Evolutionary conservation across 1,140 invertebrate genomes (phyloP), one percentile per base, ranked within the genome.

Genomic region (Epicauta chinensis): DNA sequence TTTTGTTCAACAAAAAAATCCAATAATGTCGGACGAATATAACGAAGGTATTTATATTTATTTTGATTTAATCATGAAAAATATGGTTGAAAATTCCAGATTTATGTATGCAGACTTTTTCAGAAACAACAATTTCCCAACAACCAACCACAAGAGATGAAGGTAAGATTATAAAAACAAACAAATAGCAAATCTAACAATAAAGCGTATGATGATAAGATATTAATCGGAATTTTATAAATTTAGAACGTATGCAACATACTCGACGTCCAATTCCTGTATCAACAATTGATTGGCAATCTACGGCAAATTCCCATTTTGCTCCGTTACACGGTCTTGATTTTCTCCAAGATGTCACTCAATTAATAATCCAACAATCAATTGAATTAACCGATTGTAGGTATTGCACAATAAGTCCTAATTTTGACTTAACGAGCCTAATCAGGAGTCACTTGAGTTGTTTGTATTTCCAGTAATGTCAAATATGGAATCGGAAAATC

Each of bases 331-430:
- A 74, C 50, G 78, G 79, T 6, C 63, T 81, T 35, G 77, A 79
- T 61, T 79, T 81, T 60, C 71, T 81, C 31, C 73, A 73, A 29
- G 77, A 77, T 3, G 72, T 73, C 2, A 63, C 73, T 45, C 73
- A 68, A 34, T 53, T 81, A 0, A 71, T 73, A 38, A 78, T 81
- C 13, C 76, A 79, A 56, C 78, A 81, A 60, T 79, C 76, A 17
- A 71, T 79, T 3, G 78, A 81, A 64, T 64, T 80, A 2, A 68
- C 65, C 56, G 77, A 79, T 44, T 60, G 78, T 79, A 65, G 72
- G 75, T 71, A 60, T 10, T 29, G 35, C 7, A 31, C 16, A 37
- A 15, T 12, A 14, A 46, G 2, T 29, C 37, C 2, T 9, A 13
- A 14, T 16, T 40, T 4, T 5, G 10, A 32, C 30, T 13, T n/a